Conservation (phyloP, 2,113 vertebrate species). For the Anser cygnoides region DNA sequence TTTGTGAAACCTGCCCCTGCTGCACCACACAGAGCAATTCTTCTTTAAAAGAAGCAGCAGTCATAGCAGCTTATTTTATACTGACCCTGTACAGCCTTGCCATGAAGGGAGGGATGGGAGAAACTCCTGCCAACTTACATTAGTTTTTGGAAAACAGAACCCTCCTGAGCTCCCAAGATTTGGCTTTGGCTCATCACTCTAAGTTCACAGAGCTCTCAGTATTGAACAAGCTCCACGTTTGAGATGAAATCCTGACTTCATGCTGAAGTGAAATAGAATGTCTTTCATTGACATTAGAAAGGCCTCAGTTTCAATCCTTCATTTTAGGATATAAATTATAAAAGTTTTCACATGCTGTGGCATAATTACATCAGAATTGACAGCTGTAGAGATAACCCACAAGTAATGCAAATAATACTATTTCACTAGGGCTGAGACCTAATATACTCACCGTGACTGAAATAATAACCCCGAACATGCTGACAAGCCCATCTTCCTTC, state of each 20-base stretch:
- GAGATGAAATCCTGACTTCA: constrained; percentile 24
- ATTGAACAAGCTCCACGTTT: not conserved
- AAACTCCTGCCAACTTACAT: not conserved
- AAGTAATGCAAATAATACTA: constrained; percentile 4
- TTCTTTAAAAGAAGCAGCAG: constrained; percentile 6
- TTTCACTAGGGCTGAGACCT: not conserved
- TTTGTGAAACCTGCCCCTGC: constrained; percentile 11
- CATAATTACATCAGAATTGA: not conserved
- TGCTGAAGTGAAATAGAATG: constrained; percentile 12
- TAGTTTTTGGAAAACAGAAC: not conserved
- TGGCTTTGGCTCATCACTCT: constrained; percentile 5
- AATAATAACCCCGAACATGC: not conserved
- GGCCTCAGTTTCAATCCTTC: not conserved
- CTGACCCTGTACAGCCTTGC: not conserved
- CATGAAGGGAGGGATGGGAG: not conserved
- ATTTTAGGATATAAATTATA: constrained; percentile 2
- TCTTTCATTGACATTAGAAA: not conserved
- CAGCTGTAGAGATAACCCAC: not conserved
- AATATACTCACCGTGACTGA: not conserved
- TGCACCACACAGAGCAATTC: not conserved
- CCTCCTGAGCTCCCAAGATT: not conserved
- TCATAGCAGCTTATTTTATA: constrained; percentile 5
- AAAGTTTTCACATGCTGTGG: constrained; percentile 7
- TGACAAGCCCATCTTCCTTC: not conserved
- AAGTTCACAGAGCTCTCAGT: constrained; percentile 6